Evolutionary conservation across 1,140 invertebrate genomes (phyloP), one percentile per base, ranked within the genome.

Genomic region (Drosophila subpulchrella): DNA sequence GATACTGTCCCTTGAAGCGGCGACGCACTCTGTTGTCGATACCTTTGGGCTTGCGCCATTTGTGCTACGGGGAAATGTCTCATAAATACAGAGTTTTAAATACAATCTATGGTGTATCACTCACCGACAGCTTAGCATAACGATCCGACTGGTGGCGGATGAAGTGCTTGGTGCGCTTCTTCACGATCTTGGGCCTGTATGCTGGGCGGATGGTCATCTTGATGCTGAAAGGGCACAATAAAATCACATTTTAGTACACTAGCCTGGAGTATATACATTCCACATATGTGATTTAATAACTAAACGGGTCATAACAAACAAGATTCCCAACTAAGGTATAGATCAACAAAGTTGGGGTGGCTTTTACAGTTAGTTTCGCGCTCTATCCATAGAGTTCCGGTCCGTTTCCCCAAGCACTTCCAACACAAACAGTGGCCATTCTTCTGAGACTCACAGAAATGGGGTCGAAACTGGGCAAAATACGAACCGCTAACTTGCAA

Each of bases 21-120:
- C 99, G 96, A 79, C 99, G 95, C 10, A 99, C 98, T 94, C 98
- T 96, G 95, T 99, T 99, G 94, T 99, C 99, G 94, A 99, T 99
- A 98, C 99, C 94, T 93, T 94, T 95, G 17, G 94, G 94, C 91
- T 95, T 95, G 89, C 94, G 94, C 94, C 94, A 95, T 93, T 94
- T 95, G 70, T 94, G 93, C 92, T 94, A 61, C n/a, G 76, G 54
- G 17, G 15, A 34, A 51, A 11, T 10, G 8, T 11, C 7, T 5
- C 7, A 6, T 51, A 3, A 30, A 30, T 11, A n/a, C 5, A 0
- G 7, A 8, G 1, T 34, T 34, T 15, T 8, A 2, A 2, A 3
- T 1, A 15, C 7, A 34, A 12, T 51, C n/a, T 4, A 34, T 15
- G 8, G 4, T 6, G 2, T 6, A 11, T 36, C 71, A 91, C 93